A percentile compares a stretch with the other conserved stretches of the same genome.
phyloP scores from a whole-genome alignment of 2,797 vertebrate genomes.

The Pygocentrus nattereri region DNA sequence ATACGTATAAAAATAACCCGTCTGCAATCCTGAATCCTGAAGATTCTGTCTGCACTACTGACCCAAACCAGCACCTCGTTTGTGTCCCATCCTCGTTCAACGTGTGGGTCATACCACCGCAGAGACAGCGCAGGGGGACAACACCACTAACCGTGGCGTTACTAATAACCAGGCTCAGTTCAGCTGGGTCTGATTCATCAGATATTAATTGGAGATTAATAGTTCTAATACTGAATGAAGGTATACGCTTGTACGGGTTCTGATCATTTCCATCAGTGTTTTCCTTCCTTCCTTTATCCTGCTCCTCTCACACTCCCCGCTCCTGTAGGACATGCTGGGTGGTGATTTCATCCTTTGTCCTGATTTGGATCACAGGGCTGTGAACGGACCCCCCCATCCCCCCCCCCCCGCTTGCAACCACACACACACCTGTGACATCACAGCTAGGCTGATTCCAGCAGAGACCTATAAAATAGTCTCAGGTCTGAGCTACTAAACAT shows the following conservation, averaged over 20 bases:
- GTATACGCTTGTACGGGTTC: not conserved
- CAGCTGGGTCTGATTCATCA: not conserved
- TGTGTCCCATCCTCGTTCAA: not conserved
- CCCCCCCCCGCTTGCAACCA: no score
- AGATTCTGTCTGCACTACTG: not conserved
- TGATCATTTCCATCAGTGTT: not conserved
- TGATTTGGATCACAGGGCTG: constrained; percentile 64
- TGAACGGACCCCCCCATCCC: constrained; percentile 26
- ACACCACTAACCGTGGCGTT: not conserved
- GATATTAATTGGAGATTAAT: not conserved
- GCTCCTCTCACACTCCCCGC: constrained; percentile 14
- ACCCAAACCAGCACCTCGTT: not conserved
- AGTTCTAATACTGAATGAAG: no score
- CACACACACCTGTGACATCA: constrained; percentile 43
- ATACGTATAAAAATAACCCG: no score
- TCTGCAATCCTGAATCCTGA: no score
- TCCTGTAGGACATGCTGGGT: constrained; percentile 41
- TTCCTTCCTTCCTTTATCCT: not conserved
- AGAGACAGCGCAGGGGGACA: not conserved
- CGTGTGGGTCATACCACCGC: not conserved
- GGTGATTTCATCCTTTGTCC: constrained; percentile 69
- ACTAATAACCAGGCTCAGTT: not conserved
- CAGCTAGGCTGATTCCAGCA: constrained; percentile 26
- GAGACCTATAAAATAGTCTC: not conserved
- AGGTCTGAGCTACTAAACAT: no score